Percentiles rank a stretch among this genome's conserved stretches.
These are phyloP conservation scores for Mesoligia furuncula DNA, from an alignment of 2,888 invertebrate genomes.

Conservation along the genomic window DNA sequence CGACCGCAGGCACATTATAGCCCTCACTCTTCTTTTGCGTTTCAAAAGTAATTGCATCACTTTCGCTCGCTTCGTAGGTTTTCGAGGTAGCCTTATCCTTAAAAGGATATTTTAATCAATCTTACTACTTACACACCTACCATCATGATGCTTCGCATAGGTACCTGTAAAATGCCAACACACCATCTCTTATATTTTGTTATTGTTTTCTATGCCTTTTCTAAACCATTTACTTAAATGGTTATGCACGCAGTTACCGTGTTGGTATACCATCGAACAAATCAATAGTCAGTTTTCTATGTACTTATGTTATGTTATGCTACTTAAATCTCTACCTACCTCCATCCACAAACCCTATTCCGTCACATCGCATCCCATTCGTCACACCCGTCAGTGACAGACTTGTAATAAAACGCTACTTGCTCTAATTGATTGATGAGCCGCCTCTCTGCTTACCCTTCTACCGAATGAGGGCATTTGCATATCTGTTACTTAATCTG, in stretches of 20 bases:
- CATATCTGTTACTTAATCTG: conserved; percentile 54
- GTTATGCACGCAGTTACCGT: background rate
- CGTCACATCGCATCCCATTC: conserved; percentile 57
- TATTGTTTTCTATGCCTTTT: background rate
- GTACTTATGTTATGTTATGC: background rate
- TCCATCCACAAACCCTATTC: conserved; percentile 8
- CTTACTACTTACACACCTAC: background rate
- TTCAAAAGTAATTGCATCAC: no score
- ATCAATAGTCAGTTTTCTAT: background rate
- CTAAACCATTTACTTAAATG: no score
- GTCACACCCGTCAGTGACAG: conserved; percentile 65
- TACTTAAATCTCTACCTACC: background rate
- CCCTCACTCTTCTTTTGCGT: no score
- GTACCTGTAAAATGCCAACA: background rate
- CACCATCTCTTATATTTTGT: background rate
- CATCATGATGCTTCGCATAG: background rate
- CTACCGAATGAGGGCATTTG: conserved; percentile 41
- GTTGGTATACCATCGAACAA: background rate
- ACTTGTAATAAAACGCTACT: conserved; percentile 71
- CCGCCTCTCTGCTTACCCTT: conserved; percentile 37
- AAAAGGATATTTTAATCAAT: no score
- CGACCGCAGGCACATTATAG: no score
- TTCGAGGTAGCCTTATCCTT: no score
- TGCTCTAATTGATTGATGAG: conserved; percentile 75
- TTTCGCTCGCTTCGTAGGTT: no score